Evolutionary conservation across 2,888 invertebrate species (phyloP).

Genomic region (Platerodrilus igneus): DNA sequence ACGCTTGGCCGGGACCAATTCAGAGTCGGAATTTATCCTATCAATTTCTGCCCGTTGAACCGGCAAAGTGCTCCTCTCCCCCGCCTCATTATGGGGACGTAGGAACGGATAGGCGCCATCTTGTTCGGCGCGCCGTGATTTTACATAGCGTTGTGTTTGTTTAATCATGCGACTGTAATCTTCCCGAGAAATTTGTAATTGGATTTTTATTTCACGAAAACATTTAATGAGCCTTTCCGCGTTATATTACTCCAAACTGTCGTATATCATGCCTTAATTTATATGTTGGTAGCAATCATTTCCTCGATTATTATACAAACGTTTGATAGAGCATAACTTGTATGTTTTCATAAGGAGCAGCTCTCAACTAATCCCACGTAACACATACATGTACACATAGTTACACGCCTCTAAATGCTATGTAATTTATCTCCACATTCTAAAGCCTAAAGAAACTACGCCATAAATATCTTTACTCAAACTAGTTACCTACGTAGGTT

Average conservation of each 20-base stretch:
- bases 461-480: constrained; percentile 1
- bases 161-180: constrained; percentile 43
- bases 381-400: no score
- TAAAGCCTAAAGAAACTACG: constrained; percentile 9
- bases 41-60: constrained; percentile 61
- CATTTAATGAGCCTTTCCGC: constrained; percentile 28
- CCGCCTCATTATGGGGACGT: constrained; percentile 34
- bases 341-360: no score
- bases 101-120: constrained; percentile 43
- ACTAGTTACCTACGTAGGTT: constrained; percentile 4
- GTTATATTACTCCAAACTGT: no score
- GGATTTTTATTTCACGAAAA: constrained; percentile 28
- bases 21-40: constrained; percentile 61
- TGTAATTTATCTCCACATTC: constrained; percentile 12
- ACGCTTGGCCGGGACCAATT: constrained; percentile 57
- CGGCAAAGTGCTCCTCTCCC: constrained; percentile 51
- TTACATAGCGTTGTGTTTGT: constrained; percentile 46
- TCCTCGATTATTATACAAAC: no score
- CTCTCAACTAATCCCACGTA: no score
- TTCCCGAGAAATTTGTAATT: constrained; percentile 43
- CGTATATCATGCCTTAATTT: no score
- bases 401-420: constrained; percentile 14
- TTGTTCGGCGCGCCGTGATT: constrained; percentile 45
- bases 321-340: no score
- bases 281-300: no score